Conservation (phyloP, 2,888 invertebrate genomes). For the Cephus nigrinus region DNA sequence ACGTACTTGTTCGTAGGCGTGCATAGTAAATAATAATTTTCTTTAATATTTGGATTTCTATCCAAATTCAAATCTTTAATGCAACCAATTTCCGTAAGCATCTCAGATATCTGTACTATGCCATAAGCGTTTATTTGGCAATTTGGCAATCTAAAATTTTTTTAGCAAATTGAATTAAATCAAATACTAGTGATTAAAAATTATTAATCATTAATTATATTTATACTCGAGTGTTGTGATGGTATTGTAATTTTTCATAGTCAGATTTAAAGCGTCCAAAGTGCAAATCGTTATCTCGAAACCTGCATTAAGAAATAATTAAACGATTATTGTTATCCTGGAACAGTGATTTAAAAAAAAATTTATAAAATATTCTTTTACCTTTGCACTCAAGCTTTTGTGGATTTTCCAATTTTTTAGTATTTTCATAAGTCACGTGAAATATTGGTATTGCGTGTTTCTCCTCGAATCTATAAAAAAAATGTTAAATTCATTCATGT, state of each 20-base stretch:
- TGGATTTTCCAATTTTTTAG: slow-evolving; percentile 21
- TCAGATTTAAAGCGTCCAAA: slow-evolving; percentile 33
- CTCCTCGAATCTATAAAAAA: background rate
- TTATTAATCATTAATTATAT: background rate
- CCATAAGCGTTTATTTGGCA: slow-evolving; percentile 54
- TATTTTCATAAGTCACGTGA: slow-evolving; percentile 22
- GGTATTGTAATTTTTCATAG: slow-evolving; percentile 35
- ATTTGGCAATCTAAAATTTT: slow-evolving; percentile 45
- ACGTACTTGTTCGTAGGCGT: slow-evolving; percentile 35
- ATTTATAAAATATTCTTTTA: slow-evolving; percentile 12
- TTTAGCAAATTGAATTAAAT: background rate
- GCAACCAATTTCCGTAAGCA: slow-evolving; percentile 40
- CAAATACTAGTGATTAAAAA: background rate
- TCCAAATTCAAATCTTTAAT: slow-evolving; percentile 57
- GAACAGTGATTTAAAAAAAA: background rate
- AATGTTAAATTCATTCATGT: background rate
- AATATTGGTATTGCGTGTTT: background rate
- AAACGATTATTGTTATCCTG: background rate
- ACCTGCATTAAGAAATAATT: background rate
- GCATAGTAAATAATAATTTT: slow-evolving; percentile 55
- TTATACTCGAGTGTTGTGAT: slow-evolving; percentile 38
- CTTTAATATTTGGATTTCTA: slow-evolving; percentile 55
- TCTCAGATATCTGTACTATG: slow-evolving; percentile 45
- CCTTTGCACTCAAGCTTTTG: slow-evolving; percentile 40
- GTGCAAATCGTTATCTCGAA: slow-evolving; percentile 32